Percentiles rank a stretch among this genome's conserved stretches.
Evolutionary conservation across 2,113 vertebrate species (phyloP).

Genomic region (Hyaena hyaena): DNA sequence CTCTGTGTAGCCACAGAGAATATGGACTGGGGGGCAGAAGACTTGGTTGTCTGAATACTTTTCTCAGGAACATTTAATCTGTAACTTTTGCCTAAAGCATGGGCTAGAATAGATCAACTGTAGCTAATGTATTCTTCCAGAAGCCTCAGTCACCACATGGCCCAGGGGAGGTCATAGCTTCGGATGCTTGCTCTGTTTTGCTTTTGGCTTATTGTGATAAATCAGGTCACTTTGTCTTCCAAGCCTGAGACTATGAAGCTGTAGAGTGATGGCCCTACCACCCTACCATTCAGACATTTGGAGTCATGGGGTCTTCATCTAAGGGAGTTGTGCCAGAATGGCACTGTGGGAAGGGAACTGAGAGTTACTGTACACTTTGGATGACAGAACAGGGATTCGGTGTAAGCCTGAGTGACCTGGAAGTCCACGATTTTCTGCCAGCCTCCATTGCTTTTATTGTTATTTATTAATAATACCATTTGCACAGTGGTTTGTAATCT

Average conservation of each 20-base stretch:
- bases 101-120: neutral
- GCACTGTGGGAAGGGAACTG: neutral
- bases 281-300: neutral
- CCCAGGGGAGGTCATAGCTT: neutral
- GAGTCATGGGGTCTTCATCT: neutral
- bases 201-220: neutral
- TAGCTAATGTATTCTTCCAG: neutral
- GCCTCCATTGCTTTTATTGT: neutral
- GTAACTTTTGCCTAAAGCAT: neutral
- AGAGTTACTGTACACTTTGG: neutral
- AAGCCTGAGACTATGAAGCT: neutral
- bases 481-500: neutral
- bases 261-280: neutral
- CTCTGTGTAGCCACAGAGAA: neutral
- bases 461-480: neutral
- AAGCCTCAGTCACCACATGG: neutral
- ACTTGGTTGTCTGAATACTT: neutral
- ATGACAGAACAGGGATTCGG: neutral
- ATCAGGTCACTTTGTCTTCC: neutral
- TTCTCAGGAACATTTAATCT: slow-evolving; percentile 36
- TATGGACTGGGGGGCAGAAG: neutral
- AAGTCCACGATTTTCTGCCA: neutral
- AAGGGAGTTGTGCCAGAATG: neutral
- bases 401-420: neutral
- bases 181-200: neutral